Evolutionary conservation across 2,113 vertebrate species (phyloP).

Genomic region (Thermophis baileyi): DNA sequence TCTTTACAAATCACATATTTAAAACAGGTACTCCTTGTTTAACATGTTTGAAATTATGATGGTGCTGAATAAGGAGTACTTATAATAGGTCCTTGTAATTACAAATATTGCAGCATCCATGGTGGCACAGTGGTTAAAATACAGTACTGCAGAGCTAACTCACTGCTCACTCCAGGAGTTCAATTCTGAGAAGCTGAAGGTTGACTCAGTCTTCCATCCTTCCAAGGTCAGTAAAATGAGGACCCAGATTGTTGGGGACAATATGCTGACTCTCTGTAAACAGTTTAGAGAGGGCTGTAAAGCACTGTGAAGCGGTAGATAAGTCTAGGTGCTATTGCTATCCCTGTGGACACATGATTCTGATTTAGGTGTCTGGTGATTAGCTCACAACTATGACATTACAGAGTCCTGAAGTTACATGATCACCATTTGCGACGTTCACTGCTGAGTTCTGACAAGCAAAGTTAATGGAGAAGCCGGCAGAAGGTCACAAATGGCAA

Average conservation of each 20-base stretch:
- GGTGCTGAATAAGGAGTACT: neutral
- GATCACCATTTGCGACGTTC: neutral
- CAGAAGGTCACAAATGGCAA: neutral
- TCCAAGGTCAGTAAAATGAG: too few relatives aligned
- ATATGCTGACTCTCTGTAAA: too few relatives aligned
- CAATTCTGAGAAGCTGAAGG: too few relatives aligned
- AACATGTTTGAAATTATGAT: neutral
- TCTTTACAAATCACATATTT: neutral
- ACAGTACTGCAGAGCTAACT: too few relatives aligned
- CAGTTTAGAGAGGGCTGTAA: too few relatives aligned
- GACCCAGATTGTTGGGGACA: too few relatives aligned
- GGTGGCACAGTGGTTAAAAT: neutral
- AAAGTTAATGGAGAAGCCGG: neutral
- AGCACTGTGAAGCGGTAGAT: too few relatives aligned
- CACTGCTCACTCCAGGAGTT: too few relatives aligned
- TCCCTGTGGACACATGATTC: neutral
- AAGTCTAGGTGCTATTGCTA: too few relatives aligned
- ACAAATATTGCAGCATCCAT: neutral
- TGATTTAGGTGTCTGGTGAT: neutral
- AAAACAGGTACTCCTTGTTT: neutral
- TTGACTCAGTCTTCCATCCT: too few relatives aligned
- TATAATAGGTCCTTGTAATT: neutral
- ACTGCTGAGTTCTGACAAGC: neutral
- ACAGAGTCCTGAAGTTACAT: neutral
- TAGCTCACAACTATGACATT: neutral